phyloP scores from a whole-genome alignment of 2,113 vertebrate species.

The Galbula dea region DNA sequence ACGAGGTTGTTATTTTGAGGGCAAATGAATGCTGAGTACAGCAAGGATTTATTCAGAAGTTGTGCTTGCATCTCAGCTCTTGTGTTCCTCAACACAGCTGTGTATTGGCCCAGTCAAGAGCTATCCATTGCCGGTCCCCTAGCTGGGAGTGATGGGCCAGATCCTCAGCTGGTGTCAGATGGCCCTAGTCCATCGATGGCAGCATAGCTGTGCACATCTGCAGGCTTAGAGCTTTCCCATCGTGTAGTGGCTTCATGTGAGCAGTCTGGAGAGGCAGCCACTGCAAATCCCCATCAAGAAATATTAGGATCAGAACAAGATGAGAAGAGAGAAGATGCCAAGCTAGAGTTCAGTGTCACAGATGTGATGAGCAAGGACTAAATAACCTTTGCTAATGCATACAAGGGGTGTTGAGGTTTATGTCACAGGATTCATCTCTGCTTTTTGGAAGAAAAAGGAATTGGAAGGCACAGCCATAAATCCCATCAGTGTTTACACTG shows the following conservation, averaged over 20 bases:
- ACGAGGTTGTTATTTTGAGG: constrained; percentile 4
- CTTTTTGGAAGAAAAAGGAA: neutral
- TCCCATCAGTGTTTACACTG: neutral
- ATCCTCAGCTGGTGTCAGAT: neutral
- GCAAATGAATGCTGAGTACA: neutral
- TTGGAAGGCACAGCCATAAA: neutral
- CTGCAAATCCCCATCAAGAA: neutral
- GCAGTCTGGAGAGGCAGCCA: neutral
- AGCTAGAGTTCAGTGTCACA: neutral
- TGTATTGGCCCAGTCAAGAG: neutral
- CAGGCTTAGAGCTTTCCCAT: neutral
- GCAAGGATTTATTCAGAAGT: neutral
- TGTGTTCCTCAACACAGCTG: neutral
- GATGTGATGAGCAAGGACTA: neutral
- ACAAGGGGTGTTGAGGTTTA: neutral
- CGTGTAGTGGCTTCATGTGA: neutral
- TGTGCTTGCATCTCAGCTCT: neutral
- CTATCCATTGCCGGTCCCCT: neutral
- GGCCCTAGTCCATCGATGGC: neutral
- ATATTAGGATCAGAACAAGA: neutral
- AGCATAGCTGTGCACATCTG: neutral
- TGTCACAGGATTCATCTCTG: neutral
- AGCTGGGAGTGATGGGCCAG: neutral
- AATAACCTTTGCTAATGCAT: neutral
- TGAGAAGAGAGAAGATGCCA: neutral